A percentile compares a stretch with the other conserved stretches of the same genome.
Conservation (phyloP, 2,888 invertebrate species). For the Thereva unica region DNA sequence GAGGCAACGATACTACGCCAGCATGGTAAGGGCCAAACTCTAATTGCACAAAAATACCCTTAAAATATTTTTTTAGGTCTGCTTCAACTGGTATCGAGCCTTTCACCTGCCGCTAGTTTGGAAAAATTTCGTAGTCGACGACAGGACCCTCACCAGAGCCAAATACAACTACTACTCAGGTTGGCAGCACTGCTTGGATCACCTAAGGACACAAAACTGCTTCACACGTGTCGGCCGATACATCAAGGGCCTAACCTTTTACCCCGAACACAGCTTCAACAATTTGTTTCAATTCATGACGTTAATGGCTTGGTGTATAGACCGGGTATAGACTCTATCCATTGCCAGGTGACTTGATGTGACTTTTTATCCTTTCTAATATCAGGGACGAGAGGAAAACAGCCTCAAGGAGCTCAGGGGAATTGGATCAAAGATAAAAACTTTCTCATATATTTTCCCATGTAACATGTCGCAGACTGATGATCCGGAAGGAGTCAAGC, state of each 20-base stretch:
- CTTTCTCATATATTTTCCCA: conserved; percentile 72
- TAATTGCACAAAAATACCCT: conserved; percentile 5
- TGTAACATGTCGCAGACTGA: conserved; percentile 71
- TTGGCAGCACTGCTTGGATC: conserved; percentile 78
- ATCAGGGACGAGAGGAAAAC: conserved; percentile 41
- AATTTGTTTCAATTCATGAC: conserved; percentile 85
- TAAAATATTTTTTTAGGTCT: conserved; percentile 49
- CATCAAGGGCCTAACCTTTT: conserved; percentile 69
- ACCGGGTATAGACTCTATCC: conserved; percentile 60
- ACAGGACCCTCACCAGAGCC: conserved; percentile 72
- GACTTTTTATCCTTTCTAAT: conserved; percentile 6
- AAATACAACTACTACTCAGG: conserved; percentile 81
- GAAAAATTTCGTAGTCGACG: conserved; percentile 72
- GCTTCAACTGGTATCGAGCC: conserved; percentile 66
- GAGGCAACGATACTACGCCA: conserved; percentile 73
- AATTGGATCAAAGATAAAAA: conserved; percentile 64
- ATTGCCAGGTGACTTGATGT: background rate
- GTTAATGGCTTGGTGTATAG: conserved; percentile 75
- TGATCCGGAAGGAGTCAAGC: conserved; percentile 65
- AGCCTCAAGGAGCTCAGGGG: conserved; percentile 53
- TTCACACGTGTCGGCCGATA: conserved; percentile 69
- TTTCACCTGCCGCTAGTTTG: conserved; percentile 77
- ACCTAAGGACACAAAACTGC: conserved; percentile 72
- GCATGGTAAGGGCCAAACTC: conserved; percentile 63
- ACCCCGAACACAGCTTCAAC: conserved; percentile 76